phyloP scores from a whole-genome alignment of 2,113 vertebrate genomes.

The cattle (Bos taurus) region DNA sequence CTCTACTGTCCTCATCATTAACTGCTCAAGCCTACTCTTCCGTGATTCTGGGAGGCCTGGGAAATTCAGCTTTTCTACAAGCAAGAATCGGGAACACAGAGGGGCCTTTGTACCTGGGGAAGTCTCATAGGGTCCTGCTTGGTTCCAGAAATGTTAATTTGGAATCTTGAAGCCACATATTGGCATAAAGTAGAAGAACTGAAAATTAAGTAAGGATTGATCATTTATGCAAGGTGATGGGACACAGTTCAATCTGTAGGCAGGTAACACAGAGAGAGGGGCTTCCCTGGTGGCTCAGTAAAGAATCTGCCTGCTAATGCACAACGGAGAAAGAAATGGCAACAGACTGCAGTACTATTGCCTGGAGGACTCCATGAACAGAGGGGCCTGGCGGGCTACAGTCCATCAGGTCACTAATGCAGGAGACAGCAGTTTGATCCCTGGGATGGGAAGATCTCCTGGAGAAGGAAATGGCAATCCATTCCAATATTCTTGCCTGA shows the following conservation, averaged over 20 bases:
- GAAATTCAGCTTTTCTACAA: background rate
- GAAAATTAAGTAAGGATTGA: background rate
- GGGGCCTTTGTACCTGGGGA: background rate
- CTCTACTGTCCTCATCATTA: background rate
- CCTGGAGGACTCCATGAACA: background rate
- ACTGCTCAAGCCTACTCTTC: background rate
- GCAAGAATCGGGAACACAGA: background rate
- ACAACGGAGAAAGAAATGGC: background rate
- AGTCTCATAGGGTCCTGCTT: background rate
- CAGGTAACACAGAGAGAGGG: background rate
- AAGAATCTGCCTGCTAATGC: background rate
- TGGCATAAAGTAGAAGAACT: background rate
- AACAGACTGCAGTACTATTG: background rate
- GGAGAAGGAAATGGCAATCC: background rate
- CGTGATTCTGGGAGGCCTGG: background rate
- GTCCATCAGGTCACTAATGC: background rate
- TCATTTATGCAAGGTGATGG: background rate
- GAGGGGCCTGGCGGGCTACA: background rate
- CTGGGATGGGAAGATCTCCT: background rate
- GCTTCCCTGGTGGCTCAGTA: background rate
- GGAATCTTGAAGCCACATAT: background rate
- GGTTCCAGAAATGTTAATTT: background rate
- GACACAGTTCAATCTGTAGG: background rate
- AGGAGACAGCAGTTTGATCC: background rate
- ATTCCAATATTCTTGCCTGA: background rate